Evolutionary conservation across 2,888 invertebrate genomes (phyloP).

Genomic region (Heliconius ethilla): DNA sequence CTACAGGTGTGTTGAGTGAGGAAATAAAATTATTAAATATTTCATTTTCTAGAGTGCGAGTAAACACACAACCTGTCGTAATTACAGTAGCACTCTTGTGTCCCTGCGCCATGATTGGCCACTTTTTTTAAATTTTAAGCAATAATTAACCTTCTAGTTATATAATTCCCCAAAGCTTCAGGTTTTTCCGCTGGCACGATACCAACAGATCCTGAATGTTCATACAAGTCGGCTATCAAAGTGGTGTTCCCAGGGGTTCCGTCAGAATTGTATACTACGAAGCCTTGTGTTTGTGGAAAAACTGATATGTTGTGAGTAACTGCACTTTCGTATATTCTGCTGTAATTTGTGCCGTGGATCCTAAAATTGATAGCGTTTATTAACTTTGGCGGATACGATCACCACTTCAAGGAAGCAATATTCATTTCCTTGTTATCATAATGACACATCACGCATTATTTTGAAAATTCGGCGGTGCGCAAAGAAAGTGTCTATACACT

Average conservation of each 20-base stretch:
- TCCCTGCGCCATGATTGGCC: neutral
- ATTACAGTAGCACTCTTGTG: too few species aligned
- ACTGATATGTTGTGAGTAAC: conserved; percentile 55
- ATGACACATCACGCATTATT: too few species aligned
- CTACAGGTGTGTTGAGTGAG: too few species aligned
- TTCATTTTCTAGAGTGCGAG: too few species aligned
- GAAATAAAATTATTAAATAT: too few species aligned
- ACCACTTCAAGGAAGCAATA: too few species aligned
- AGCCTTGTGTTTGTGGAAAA: conserved; percentile 52
- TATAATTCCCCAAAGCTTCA: conserved; percentile 23
- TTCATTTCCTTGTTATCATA: too few species aligned
- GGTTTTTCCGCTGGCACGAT: conserved; percentile 41
- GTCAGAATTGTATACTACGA: conserved; percentile 51
- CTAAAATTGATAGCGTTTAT: conserved; percentile 47
- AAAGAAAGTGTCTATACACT: too few species aligned
- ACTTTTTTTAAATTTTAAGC: neutral
- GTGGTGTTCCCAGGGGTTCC: conserved; percentile 43
- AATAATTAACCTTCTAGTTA: conserved; percentile 28
- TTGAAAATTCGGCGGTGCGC: too few species aligned
- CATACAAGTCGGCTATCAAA: conserved; percentile 48
- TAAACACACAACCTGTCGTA: too few species aligned
- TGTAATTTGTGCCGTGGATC: conserved; percentile 64
- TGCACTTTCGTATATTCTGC: conserved; percentile 57
- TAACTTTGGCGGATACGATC: too few species aligned
- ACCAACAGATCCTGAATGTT: conserved; percentile 37